Evolutionary conservation across 2,888 invertebrate species (phyloP), one percentile per base, ranked within the genome.

Genomic region (Palloptera scutellata): DNA sequence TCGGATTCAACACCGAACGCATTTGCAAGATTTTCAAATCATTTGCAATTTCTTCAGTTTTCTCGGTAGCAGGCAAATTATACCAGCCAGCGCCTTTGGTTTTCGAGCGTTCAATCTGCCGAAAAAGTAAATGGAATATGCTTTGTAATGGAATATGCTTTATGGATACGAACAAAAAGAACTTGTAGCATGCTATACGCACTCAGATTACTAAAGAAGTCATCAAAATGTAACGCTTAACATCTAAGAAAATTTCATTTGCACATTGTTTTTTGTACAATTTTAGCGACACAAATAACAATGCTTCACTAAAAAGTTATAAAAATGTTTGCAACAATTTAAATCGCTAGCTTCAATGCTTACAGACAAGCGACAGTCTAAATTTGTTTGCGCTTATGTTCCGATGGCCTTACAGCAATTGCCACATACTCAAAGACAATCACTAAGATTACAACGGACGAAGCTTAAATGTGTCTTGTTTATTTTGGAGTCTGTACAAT

Each of bases 1-100:
- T 97, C 0, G 97, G 95, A 86, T 98, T 93, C 12, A 98, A 85
- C 0, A 90, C 94, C 0, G 94, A 93, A 76, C 98, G 89, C 97
- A 98, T 97, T 86, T 95, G 92, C 1, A 99, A 86, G 12, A 97
- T 87, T 86, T 94, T 91, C 12, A 99, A 86, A 84, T 98, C 97
- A 79, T 91, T 92, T 83, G 91, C 92, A 58, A 92, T 86, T 82
- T 97, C 96, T 41, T 95, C 93, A 0, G 95, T 97, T 75, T 97
- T 83, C 84, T 97, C 96, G 13, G 94, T 91, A 0, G 95, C 94
- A 12, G 92, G 91, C 86, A 98, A 86, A 81, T 95, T 89, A 83
- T 91, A 98, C 98, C 98, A 99, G 15, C 89, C 88, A 0, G 89
- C 88, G 1, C 97, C 97, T 81, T 93, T 95, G 0, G 93, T 94